A percentile compares a stretch with the other conserved stretches of the same genome.
phyloP scores from a whole-genome alignment of 2,113 vertebrate species.

The Planiliza haematocheilus region DNA sequence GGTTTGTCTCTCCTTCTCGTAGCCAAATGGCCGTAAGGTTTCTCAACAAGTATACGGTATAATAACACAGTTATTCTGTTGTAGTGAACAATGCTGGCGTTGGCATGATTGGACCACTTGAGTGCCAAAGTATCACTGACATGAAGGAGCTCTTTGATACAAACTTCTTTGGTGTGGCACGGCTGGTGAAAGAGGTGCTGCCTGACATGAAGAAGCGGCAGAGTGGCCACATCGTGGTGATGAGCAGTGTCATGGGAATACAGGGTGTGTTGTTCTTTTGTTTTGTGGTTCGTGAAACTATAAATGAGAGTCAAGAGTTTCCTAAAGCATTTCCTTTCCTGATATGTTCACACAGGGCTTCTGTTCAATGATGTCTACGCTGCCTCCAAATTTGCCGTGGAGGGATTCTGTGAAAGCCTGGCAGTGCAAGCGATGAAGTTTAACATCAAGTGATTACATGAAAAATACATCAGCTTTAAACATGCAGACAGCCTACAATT shows the following conservation, averaged over 20 bases:
- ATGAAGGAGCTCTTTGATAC: conserved; percentile 83
- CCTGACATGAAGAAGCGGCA: conserved; percentile 84
- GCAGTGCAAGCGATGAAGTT: conserved; percentile 82
- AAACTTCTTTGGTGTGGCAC: conserved; percentile 83
- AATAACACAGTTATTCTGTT: conserved; percentile 13
- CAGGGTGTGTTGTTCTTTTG: conserved; percentile 74
- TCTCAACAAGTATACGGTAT: background rate
- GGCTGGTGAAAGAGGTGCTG: conserved; percentile 82
- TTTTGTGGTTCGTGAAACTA: too few species aligned
- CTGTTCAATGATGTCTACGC: conserved; percentile 83
- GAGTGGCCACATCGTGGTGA: conserved; percentile 80
- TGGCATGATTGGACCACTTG: conserved; percentile 84
- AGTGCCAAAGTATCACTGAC: conserved; percentile 81
- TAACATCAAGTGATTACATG: conserved; percentile 82
- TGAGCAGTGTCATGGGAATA: conserved; percentile 85
- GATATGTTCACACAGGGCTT: conserved; percentile 69
- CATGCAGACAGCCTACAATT: conserved; percentile 21
- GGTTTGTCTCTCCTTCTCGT: conserved; percentile 50
- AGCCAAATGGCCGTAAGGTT: background rate
- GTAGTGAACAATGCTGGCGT: conserved; percentile 86
- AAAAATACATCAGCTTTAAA: conserved; percentile 12
- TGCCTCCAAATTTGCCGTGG: conserved; percentile 83
- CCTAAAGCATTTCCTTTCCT: background rate
- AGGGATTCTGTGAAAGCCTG: conserved; percentile 87
- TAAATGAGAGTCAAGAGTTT: background rate